Percentiles rank a stretch among this genome's conserved stretches.
These are phyloP conservation scores for Xestia rhomboidea DNA, from an alignment of 2,888 invertebrate species.

Conservation along the genomic window DNA sequence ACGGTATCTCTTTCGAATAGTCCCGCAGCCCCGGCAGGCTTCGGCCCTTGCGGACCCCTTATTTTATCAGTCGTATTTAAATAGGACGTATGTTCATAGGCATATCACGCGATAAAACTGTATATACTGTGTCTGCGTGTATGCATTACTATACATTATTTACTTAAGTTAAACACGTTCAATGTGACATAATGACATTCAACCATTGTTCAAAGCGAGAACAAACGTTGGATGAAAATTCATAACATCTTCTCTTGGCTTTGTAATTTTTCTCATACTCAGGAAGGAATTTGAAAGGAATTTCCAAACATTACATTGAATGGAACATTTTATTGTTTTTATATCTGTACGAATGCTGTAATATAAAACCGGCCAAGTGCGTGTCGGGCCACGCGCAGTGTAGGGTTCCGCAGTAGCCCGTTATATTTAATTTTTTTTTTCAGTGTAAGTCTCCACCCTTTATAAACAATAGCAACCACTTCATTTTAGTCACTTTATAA, in stretches of 20 bases:
- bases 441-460: no score
- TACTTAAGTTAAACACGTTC: slow-evolving; percentile 48
- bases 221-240: slow-evolving; percentile 64
- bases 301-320: slow-evolving; percentile 20
- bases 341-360: not conserved
- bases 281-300: slow-evolving; percentile 32
- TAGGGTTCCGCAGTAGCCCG: no score
- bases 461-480: no score
- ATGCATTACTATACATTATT: slow-evolving; percentile 4
- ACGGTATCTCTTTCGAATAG: no score
- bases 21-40: no score
- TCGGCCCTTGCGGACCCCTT: no score
- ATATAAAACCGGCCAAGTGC: no score
- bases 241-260: slow-evolving; percentile 50
- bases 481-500: no score
- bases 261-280: slow-evolving; percentile 33
- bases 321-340: not conserved
- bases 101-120: slow-evolving; percentile 10
- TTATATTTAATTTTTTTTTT: no score
- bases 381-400: no score
- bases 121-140: not conserved
- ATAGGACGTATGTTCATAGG: not conserved
- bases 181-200: slow-evolving; percentile 44
- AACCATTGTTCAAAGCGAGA: slow-evolving; percentile 65
- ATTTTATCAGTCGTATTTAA: not conserved